These are phyloP conservation scores for Dendrolimus houi DNA, from an alignment of 2,888 invertebrate species.

Conservation along the genomic window DNA sequence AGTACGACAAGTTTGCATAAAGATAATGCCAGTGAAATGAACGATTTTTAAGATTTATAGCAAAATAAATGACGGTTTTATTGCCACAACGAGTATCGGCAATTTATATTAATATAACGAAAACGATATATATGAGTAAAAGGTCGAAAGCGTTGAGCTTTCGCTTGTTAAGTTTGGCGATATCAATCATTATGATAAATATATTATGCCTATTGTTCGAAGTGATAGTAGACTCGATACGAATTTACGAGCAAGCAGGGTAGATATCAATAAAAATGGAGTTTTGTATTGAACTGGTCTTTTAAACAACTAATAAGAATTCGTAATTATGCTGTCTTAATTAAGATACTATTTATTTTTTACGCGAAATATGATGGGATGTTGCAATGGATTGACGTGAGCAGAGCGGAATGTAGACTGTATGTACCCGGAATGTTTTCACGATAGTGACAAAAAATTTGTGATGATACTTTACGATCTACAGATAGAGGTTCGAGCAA, in stretches of 20 bases:
- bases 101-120: background rate
- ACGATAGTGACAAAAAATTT: too few species aligned
- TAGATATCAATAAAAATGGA: too few species aligned
- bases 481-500: too few species aligned
- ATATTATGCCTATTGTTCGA: background rate
- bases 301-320: too few species aligned
- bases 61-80: background rate
- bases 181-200: background rate
- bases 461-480: too few species aligned
- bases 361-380: too few species aligned
- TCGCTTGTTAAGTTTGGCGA: background rate
- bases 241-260: background rate
- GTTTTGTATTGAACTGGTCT: too few species aligned
- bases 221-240: background rate
- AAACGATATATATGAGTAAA: background rate
- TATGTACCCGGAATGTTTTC: too few species aligned
- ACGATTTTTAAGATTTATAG: background rate
- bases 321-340: too few species aligned
- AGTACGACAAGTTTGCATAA: conserved; percentile 8
- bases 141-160: background rate
- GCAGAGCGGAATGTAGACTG: too few species aligned
- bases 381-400: too few species aligned
- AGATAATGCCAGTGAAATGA: background rate
- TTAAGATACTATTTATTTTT: too few species aligned
- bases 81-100: background rate